Percentiles rank a stretch among this genome's conserved stretches.
Conservation (phyloP, 2,113 vertebrate species). For the Echinops telfairi region DNA sequence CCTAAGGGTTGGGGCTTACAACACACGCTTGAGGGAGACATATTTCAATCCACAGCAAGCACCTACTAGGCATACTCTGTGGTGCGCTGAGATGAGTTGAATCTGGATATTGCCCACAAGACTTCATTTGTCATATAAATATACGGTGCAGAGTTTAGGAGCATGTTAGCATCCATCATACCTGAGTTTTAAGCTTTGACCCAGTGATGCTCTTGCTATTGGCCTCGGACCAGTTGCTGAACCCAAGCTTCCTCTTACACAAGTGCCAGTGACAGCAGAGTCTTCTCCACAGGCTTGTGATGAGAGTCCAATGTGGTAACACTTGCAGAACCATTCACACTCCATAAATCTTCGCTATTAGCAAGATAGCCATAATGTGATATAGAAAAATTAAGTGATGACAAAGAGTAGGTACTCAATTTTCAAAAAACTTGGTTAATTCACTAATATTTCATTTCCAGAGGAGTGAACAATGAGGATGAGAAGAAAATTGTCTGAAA, state of each 20-base stretch:
- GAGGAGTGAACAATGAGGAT: no score
- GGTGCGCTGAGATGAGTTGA: neutral
- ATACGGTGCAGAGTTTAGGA: slow-evolving; percentile 7
- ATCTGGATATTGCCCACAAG: neutral
- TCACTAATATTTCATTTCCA: slow-evolving; percentile 64
- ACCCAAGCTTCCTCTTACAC: neutral
- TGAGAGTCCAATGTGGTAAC: slow-evolving; percentile 25
- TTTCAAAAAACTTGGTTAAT: slow-evolving; percentile 51
- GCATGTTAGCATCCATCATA: neutral
- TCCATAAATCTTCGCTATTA: slow-evolving; percentile 55
- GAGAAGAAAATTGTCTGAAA: no score
- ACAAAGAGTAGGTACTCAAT: slow-evolving; percentile 61
- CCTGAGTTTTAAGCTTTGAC: slow-evolving; percentile 10
- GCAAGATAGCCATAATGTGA: slow-evolving; percentile 56
- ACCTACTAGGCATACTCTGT: no score
- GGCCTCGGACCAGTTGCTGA: slow-evolving; percentile 17
- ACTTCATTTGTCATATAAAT: slow-evolving; percentile 50
- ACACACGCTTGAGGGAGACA: neutral
- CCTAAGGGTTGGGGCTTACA: neutral
- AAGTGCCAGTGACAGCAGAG: neutral
- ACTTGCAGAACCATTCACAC: slow-evolving; percentile 12
- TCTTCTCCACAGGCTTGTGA: neutral
- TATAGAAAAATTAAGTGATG: slow-evolving; percentile 64
- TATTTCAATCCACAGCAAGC: neutral
- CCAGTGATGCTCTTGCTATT: neutral